phyloP scores from a whole-genome alignment of 2,113 vertebrate genomes.

The Cariama cristata region DNA sequence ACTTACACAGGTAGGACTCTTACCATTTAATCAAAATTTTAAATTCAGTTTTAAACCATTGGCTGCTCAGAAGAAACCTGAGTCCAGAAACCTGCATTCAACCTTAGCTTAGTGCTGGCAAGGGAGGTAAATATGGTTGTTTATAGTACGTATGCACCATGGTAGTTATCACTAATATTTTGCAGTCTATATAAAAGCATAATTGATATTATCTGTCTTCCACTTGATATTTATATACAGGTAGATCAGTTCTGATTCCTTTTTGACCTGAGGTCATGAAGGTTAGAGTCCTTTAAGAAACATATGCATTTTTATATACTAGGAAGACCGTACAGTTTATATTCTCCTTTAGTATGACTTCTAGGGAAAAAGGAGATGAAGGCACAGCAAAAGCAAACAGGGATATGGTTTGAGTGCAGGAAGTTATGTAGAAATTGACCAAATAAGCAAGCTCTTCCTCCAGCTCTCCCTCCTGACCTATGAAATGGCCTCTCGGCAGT shows the following conservation, averaged over 20 bases:
- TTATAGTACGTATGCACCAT: background rate
- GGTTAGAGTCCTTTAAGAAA: background rate
- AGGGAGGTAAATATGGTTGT: background rate
- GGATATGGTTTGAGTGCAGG: background rate
- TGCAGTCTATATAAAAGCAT: background rate
- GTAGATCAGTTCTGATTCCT: background rate
- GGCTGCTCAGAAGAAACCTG: background rate
- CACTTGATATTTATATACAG: background rate
- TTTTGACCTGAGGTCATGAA: background rate
- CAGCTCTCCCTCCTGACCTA: background rate
- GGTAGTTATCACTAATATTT: background rate
- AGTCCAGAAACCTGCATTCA: background rate
- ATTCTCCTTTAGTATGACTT: background rate
- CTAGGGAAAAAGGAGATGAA: background rate
- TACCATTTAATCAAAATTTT: background rate
- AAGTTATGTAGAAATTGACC: background rate
- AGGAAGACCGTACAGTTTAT: background rate
- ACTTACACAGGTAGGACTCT: background rate
- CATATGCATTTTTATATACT: accelerated
- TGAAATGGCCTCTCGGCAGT: background rate
- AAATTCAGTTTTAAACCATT: background rate
- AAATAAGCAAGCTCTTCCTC: background rate
- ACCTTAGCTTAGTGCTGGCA: background rate
- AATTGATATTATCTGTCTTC: background rate
- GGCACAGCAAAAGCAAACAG: background rate